phyloP scores from a whole-genome alignment of 2,888 invertebrate genomes.

The Phaedon cochleariae region DNA sequence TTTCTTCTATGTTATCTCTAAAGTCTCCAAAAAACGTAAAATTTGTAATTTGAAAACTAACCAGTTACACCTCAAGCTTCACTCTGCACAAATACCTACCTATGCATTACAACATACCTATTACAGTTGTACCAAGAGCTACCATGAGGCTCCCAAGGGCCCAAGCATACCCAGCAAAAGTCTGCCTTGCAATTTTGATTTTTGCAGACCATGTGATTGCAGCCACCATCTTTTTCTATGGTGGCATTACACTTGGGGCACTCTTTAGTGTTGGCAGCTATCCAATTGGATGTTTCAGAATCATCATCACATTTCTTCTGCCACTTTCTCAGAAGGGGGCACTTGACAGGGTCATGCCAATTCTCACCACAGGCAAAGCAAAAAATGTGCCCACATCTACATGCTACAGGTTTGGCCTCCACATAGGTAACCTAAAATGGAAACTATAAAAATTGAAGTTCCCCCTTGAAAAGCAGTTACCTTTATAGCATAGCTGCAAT shows the following conservation, averaged over 20 bases:
- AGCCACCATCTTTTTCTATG: slow-evolving; percentile 97
- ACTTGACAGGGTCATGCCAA: slow-evolving; percentile 99
- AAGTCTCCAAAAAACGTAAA: too few relatives aligned
- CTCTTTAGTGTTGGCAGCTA: slow-evolving; percentile 99
- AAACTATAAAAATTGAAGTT: too few relatives aligned
- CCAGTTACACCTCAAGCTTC: too few relatives aligned
- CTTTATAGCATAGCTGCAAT: slow-evolving; percentile 96
- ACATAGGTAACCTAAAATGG: slow-evolving; percentile 66
- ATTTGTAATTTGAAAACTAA: too few relatives aligned
- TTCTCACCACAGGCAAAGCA: slow-evolving; percentile 97
- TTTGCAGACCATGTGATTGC: slow-evolving; percentile 99
- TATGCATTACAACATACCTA: slow-evolving; percentile 40
- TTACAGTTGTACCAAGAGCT: slow-evolving; percentile 79
- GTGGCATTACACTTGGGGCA: slow-evolving; percentile 98
- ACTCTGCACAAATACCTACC: too few relatives aligned
- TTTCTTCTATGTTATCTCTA: too few relatives aligned
- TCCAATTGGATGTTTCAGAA: slow-evolving; percentile 99
- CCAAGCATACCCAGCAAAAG: slow-evolving; percentile 99
- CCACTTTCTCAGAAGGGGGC: slow-evolving; percentile 93
- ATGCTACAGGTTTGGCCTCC: slow-evolving; percentile 91
- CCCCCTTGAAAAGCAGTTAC: too few relatives aligned
- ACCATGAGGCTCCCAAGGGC: slow-evolving; percentile 99
- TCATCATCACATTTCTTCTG: slow-evolving; percentile 99
- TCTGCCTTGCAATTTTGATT: slow-evolving; percentile 98
- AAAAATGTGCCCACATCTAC: slow-evolving; percentile 93